Evolutionary conservation across 2,797 vertebrate genomes (phyloP).

Genomic region (Micrastur ruficollis): DNA sequence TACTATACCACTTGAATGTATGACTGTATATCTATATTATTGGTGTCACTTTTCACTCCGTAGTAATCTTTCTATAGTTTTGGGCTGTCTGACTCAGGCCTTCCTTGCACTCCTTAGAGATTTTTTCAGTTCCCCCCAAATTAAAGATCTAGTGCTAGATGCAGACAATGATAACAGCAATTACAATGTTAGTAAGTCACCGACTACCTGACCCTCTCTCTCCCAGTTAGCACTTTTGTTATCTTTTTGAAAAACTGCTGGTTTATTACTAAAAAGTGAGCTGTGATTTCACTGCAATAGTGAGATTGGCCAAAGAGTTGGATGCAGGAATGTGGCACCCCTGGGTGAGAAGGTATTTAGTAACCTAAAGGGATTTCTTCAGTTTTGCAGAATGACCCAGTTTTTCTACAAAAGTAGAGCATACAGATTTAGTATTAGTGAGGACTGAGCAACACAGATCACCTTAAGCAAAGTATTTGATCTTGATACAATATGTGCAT

Average conservation of each 20-base stretch:
- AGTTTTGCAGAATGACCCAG: not conserved
- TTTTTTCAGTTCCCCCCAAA: not conserved
- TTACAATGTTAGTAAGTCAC: not conserved
- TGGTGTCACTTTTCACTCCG: not conserved
- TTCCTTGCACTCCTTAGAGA: not conserved
- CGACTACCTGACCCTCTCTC: not conserved
- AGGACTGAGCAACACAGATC: not conserved
- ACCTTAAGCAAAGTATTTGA: slow-evolving; percentile 1
- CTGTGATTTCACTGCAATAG: not conserved
- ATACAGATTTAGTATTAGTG: not conserved
- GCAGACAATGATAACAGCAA: not conserved
- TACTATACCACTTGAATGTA: not conserved
- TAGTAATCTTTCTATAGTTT: not conserved
- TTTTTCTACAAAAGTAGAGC: not conserved
- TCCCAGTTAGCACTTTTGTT: not conserved
- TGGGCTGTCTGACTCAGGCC: not conserved
- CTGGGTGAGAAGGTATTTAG: not conserved
- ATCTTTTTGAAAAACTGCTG: not conserved
- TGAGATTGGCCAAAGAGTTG: not conserved
- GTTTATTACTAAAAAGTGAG: not conserved
- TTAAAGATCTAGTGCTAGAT: not conserved
- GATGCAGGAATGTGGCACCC: not conserved
- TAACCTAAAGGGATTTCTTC: not conserved
- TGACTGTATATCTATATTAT: not conserved
- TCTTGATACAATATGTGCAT: not conserved